phyloP scores from a whole-genome alignment of 2,888 invertebrate genomes.

The Amphipyra tragopoginis region DNA sequence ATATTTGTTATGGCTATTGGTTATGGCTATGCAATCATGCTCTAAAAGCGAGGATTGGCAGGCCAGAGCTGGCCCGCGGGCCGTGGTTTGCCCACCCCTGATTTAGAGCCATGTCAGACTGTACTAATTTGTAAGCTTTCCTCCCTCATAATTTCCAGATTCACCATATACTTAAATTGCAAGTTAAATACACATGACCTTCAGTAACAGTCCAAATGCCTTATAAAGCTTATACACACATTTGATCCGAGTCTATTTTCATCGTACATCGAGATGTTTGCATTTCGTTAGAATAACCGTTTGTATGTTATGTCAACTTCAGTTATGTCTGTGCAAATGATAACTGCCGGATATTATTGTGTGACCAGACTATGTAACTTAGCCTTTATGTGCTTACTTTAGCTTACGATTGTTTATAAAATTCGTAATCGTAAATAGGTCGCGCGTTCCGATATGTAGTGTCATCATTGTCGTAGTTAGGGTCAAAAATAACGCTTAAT shows the following conservation, averaged over 20 bases:
- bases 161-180: too few relatives aligned
- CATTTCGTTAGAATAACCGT: slow-evolving; percentile 27
- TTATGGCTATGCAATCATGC: too few relatives aligned
- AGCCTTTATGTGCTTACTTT: slow-evolving; percentile 6
- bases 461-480: too few relatives aligned
- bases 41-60: too few relatives aligned
- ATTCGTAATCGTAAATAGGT: slow-evolving; percentile 21
- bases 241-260: slow-evolving; percentile 7
- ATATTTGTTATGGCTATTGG: too few relatives aligned
- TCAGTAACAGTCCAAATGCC: neutral
- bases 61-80: too few relatives aligned
- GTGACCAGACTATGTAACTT: slow-evolving; percentile 32
- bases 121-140: neutral
- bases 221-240: neutral
- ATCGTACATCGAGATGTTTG: slow-evolving; percentile 24
- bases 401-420: slow-evolving; percentile 22
- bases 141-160: too few relatives aligned
- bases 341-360: slow-evolving; percentile 22
- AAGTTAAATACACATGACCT: neutral
- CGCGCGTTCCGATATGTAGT: neutral
- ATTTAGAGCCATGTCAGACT: too few relatives aligned
- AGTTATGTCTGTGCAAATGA: slow-evolving; percentile 24
- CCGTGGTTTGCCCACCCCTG: too few relatives aligned
- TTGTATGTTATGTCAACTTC: slow-evolving; percentile 26
- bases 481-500: too few relatives aligned